phyloP scores from a whole-genome alignment of 2,797 vertebrate genomes.

The Echiichthys vipera region DNA sequence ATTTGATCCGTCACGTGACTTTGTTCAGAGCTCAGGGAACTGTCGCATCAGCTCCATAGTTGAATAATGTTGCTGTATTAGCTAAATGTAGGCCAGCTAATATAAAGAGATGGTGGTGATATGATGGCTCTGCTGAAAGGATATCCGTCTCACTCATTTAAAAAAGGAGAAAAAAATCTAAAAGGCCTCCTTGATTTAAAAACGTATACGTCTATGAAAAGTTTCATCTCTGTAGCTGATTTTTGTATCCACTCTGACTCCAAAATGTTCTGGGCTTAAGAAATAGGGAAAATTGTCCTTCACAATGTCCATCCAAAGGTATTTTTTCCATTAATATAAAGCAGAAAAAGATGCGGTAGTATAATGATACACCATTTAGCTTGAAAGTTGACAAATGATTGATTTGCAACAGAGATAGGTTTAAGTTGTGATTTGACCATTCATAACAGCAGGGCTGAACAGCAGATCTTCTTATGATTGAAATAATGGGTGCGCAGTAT shows the following conservation, averaged over 20 bases:
- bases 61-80: slow-evolving; percentile 30
- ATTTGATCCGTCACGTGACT: slow-evolving; percentile 37
- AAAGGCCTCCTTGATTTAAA: not conserved
- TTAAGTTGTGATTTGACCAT: no score
- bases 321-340: no score
- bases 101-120: not conserved
- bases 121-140: not conserved
- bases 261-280: no score
- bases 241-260: not conserved
- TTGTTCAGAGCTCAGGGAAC: slow-evolving; percentile 14
- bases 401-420: no score
- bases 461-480: no score
- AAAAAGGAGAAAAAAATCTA: not conserved
- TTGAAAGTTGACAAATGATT: no score
- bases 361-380: no score
- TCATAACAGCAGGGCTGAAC: no score
- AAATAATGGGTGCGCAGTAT: no score
- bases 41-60: slow-evolving; percentile 37
- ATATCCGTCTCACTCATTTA: not conserved
- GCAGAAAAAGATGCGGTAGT: no score
- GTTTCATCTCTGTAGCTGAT: not conserved
- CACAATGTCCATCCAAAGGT: no score
- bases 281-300: no score
- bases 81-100: slow-evolving; percentile 29
- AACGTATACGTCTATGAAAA: not conserved